A percentile compares a stretch with the other conserved stretches of the same genome.
phyloP scores from a whole-genome alignment of 1,140 invertebrate genomes.

The Pseudomyrmex flavicornis region DNA sequence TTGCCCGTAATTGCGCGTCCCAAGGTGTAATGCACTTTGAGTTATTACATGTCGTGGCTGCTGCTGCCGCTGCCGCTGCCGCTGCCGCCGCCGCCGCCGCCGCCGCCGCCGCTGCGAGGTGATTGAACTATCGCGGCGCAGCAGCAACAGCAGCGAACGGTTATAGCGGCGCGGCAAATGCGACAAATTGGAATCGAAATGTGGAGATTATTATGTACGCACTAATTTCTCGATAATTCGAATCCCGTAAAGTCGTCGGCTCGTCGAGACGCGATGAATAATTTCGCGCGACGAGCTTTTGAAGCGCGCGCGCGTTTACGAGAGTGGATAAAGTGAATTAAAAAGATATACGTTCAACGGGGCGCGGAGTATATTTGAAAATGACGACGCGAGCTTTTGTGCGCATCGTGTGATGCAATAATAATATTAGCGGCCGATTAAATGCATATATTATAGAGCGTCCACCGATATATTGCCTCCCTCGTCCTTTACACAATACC shows the following conservation, averaged over 20 bases:
- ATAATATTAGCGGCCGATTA: constrained; percentile 17
- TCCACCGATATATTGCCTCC: background rate
- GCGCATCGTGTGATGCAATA: background rate
- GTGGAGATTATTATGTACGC: background rate
- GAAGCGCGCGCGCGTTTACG: no score
- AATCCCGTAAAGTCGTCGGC: background rate
- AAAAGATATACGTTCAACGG: background rate
- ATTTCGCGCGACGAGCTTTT: no score
- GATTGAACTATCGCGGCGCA: constrained; percentile 39
- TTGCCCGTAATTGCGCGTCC: constrained; percentile 43
- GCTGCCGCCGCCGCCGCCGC: background rate
- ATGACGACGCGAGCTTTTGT: background rate
- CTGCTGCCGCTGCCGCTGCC: background rate
- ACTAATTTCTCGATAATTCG: constrained; percentile 21
- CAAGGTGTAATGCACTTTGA: constrained; percentile 50
- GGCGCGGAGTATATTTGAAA: background rate
- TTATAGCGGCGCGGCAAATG: constrained; percentile 8
- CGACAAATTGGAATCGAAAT: constrained; percentile 28
- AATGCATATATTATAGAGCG: constrained; percentile 6
- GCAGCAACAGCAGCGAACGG: background rate
- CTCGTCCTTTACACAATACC: background rate
- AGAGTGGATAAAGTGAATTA: background rate
- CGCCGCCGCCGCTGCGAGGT: constrained; percentile 4
- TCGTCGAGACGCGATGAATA: background rate
- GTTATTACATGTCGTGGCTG: constrained; percentile 47